Evolutionary conservation across 2,888 invertebrate genomes (phyloP).

Genomic region (Nezara viridula): DNA sequence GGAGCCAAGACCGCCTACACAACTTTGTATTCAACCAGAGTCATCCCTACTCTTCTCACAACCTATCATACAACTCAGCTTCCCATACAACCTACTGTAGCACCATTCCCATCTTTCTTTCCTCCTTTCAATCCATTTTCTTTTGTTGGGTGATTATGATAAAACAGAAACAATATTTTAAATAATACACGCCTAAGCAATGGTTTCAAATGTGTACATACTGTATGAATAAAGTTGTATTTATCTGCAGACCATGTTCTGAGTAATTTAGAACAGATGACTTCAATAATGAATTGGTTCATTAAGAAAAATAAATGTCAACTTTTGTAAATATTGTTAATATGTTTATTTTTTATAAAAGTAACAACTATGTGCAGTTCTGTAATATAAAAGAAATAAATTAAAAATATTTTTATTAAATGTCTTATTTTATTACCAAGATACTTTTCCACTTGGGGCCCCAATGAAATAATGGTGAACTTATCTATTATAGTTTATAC

Average conservation of each 20-base stretch:
- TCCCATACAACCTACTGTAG: conserved; percentile 77
- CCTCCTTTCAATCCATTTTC: conserved; percentile 83
- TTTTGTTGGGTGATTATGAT: conserved; percentile 74
- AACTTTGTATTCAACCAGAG: conserved; percentile 85
- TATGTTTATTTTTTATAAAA: conserved; percentile 45
- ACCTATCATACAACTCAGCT: conserved; percentile 86
- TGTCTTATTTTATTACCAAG: background rate
- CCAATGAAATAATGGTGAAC: background rate
- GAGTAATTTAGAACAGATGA: background rate
- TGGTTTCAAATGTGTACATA: conserved; percentile 23
- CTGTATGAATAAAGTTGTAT: conserved; percentile 30
- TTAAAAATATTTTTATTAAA: conserved; percentile 29
- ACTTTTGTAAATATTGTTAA: conserved; percentile 37
- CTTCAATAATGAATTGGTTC: conserved; percentile 11
- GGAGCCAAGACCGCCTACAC: conserved; percentile 93
- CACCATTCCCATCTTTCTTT: conserved; percentile 82
- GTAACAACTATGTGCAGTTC: conserved; percentile 34
- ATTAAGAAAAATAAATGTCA: conserved; percentile 17
- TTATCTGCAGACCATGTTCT: conserved; percentile 14
- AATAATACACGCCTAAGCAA: background rate
- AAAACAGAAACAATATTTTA: background rate
- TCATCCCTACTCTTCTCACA: conserved; percentile 87
- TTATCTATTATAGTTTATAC: too few species aligned
- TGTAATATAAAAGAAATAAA: conserved; percentile 45
- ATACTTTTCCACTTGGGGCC: background rate